phyloP scores from a whole-genome alignment of 2,113 vertebrate genomes.

The Siniperca chuatsi region DNA sequence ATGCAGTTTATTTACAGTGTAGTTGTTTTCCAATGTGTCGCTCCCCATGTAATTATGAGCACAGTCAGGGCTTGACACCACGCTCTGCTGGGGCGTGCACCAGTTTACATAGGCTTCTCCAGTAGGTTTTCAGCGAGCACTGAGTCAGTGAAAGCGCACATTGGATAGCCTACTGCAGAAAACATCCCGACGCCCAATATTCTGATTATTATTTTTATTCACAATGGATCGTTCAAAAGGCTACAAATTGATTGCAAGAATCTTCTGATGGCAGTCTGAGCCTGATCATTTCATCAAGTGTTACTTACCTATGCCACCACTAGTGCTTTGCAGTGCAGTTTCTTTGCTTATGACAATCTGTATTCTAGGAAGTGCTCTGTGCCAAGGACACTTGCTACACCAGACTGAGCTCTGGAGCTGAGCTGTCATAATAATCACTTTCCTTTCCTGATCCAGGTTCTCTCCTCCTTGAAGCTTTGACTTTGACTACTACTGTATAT shows the following conservation, averaged over 20 bases:
- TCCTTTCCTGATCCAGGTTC: not conserved
- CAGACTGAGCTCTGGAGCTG: conserved; percentile 33
- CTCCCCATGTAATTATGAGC: conserved; percentile 47
- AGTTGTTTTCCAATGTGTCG: conserved; percentile 26
- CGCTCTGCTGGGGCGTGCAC: conserved; percentile 72
- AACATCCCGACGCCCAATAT: not conserved
- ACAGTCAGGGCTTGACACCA: conserved; percentile 50
- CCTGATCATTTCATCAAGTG: not conserved
- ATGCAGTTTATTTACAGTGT: conserved; percentile 21
- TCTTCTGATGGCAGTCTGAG: not conserved
- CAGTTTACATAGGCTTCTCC: conserved; percentile 41
- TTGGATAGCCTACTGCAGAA: conserved; percentile 4
- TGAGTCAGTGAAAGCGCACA: conserved; percentile 19
- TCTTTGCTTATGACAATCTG: not conserved
- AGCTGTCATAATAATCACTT: conserved; percentile 41
- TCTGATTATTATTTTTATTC: not conserved
- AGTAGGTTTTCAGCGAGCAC: not conserved
- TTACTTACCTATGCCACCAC: not conserved
- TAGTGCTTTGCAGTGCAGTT: not conserved
- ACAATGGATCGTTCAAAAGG: not conserved
- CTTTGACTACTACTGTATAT: not conserved
- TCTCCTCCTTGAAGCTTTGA: conserved; percentile 5
- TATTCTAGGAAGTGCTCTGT: conserved; percentile 48
- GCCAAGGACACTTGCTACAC: conserved; percentile 46
- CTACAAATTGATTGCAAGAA: not conserved